These are phyloP conservation scores for Dipodomys merriami DNA, from an alignment of 2,113 vertebrate genomes.

Conservation along the genomic window DNA sequence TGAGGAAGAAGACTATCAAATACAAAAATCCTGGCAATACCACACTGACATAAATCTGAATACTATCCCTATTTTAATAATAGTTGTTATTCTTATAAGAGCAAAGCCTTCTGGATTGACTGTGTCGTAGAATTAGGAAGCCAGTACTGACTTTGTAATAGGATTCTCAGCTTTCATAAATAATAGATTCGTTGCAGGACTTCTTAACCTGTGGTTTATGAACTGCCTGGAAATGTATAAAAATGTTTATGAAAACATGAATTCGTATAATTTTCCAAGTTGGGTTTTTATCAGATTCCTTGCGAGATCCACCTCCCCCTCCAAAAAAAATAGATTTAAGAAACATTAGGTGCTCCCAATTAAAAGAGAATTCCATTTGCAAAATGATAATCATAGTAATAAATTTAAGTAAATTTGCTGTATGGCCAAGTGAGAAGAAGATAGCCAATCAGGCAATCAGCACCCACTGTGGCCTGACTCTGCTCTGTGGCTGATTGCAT, in stretches of 20 bases:
- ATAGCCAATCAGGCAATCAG: background rate
- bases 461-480: background rate
- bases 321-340: slow-evolving; percentile 20
- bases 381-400: background rate
- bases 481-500: background rate
- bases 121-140: slow-evolving; percentile 14
- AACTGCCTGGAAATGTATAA: slow-evolving; percentile 48
- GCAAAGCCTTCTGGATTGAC: background rate
- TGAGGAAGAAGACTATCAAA: background rate
- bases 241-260: slow-evolving; percentile 30
- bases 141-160: background rate
- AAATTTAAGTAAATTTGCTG: background rate
- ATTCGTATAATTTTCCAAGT: slow-evolving; percentile 49
- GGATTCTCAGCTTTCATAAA: slow-evolving; percentile 45
- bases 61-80: background rate
- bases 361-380: slow-evolving; percentile 62
- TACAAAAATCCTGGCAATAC: background rate
- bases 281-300: slow-evolving; percentile 55
- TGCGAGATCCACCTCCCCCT: background rate
- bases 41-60: background rate
- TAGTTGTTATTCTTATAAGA: background rate
- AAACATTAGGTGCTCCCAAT: slow-evolving; percentile 35
- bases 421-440: background rate
- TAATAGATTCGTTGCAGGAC: background rate
- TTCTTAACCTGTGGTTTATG: slow-evolving; percentile 47